phyloP scores from a whole-genome alignment of 2,888 invertebrate species.

The Tiphia femorata region DNA sequence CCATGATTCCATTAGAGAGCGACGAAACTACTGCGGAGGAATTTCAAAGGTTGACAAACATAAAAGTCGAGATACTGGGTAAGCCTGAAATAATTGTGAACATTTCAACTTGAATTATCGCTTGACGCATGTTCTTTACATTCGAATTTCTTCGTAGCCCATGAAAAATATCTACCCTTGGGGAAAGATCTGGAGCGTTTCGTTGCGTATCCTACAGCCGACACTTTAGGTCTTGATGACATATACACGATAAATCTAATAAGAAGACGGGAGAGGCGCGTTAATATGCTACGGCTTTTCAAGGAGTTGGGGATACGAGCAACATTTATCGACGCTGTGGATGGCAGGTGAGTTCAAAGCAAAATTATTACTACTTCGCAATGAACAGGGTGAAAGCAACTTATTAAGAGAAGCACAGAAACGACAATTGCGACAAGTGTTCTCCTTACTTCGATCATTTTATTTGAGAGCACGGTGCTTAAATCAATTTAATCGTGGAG shows the following conservation, averaged over 20 bases:
- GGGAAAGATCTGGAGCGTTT: conserved; percentile 57
- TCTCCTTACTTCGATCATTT: too few species aligned
- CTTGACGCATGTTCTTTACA: conserved; percentile 54
- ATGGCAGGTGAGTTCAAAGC: conserved; percentile 81
- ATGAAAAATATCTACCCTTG: conserved; percentile 52
- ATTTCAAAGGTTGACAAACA: conserved; percentile 78
- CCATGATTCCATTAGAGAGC: conserved; percentile 84
- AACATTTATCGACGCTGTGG: conserved; percentile 84
- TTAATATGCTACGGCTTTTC: conserved; percentile 85
- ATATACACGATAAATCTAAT: conserved; percentile 94
- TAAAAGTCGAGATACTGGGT: conserved; percentile 82
- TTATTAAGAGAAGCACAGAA: too few species aligned
- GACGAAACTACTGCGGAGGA: conserved; percentile 77
- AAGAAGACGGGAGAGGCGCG: conserved; percentile 82
- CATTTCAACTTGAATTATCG: not conserved
- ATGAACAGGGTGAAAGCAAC: too few species aligned
- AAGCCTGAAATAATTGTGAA: conserved; percentile 58
- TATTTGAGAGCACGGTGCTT: too few species aligned
- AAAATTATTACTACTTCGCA: too few species aligned
- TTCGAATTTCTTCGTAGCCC: conserved; percentile 31
- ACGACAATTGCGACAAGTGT: too few species aligned
- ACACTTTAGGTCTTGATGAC: conserved; percentile 80
- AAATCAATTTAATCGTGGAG: too few species aligned
- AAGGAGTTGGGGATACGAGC: conserved; percentile 85
- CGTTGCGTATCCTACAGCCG: conserved; percentile 68